phyloP scores from a whole-genome alignment of 2,888 invertebrate genomes.

The Sphaerophoria rueppellii region DNA sequence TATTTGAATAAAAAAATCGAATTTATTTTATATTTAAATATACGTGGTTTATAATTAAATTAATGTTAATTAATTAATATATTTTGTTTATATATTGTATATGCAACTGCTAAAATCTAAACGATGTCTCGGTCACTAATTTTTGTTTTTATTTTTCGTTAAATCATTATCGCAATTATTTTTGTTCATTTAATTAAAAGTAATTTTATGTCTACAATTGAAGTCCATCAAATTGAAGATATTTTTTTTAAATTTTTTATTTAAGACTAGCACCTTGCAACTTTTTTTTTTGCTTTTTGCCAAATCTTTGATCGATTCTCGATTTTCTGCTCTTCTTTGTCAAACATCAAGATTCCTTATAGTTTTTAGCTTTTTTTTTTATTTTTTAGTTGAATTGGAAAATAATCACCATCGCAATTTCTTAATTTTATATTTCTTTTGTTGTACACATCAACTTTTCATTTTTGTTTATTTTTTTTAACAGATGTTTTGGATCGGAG shows the following conservation, averaged over 20 bases:
- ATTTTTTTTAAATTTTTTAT: constrained; percentile 32
- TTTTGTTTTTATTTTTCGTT: constrained; percentile 27
- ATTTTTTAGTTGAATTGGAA: neutral
- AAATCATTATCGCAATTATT: too few species aligned
- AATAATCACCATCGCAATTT: neutral
- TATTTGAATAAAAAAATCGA: constrained; percentile 66
- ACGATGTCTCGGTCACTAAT: constrained; percentile 59
- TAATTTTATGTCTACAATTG: constrained; percentile 24
- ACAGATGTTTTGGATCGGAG: constrained; percentile 69
- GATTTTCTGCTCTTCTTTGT: neutral
- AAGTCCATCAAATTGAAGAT: constrained; percentile 48
- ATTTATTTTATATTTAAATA: constrained; percentile 48
- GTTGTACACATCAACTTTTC: constrained; percentile 27
- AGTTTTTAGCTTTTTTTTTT: neutral
- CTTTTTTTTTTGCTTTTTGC: constrained; percentile 36
- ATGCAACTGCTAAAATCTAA: constrained; percentile 69
- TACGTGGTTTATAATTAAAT: constrained; percentile 52
- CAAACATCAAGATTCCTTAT: constrained; percentile 15
- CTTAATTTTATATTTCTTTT: constrained; percentile 9
- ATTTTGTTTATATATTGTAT: constrained; percentile 62
- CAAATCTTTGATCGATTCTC: constrained; percentile 28
- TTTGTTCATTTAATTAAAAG: constrained; percentile 7
- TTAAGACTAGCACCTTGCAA: constrained; percentile 56
- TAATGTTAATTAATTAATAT: constrained; percentile 34
- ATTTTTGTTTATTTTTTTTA: constrained; percentile 23